phyloP scores from a whole-genome alignment of 2,797 vertebrate species.

The Neosilurus hyrtlii region DNA sequence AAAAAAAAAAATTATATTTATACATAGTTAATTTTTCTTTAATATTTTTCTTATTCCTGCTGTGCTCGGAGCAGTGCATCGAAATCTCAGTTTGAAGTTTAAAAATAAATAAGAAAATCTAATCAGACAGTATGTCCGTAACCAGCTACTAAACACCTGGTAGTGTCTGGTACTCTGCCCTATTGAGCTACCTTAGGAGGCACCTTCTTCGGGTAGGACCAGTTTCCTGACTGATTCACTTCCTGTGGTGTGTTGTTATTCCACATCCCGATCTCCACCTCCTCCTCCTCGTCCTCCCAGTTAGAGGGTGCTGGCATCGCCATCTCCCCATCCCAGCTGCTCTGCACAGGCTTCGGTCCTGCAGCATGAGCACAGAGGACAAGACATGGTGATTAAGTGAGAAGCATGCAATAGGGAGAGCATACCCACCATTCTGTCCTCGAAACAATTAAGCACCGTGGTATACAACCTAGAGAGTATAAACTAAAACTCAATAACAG shows the following conservation, averaged over 20 bases:
- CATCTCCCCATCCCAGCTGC: conserved; percentile 86
- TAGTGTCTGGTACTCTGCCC: not conserved
- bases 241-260: conserved; percentile 79
- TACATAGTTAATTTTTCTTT: too few species aligned
- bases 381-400: not conserved
- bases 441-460: too few species aligned
- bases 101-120: too few species aligned
- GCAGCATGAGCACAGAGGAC: not conserved
- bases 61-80: too few species aligned
- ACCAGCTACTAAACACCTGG: not conserved
- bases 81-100: too few species aligned
- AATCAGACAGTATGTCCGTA: too few species aligned
- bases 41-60: too few species aligned
- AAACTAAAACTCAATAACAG: not conserved
- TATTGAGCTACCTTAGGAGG: conserved; percentile 81
- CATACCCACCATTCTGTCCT: not conserved
- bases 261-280: conserved; percentile 98
- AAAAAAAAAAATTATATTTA: too few species aligned
- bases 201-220: conserved; percentile 88
- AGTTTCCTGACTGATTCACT: conserved; percentile 78
- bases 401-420: not conserved
- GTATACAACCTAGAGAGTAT: not conserved
- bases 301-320: conserved; percentile 76
- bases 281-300: conserved; percentile 96
- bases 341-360: conserved; percentile 93